phyloP scores from a whole-genome alignment of 2,888 invertebrate species.

The Drosophila dives region DNA sequence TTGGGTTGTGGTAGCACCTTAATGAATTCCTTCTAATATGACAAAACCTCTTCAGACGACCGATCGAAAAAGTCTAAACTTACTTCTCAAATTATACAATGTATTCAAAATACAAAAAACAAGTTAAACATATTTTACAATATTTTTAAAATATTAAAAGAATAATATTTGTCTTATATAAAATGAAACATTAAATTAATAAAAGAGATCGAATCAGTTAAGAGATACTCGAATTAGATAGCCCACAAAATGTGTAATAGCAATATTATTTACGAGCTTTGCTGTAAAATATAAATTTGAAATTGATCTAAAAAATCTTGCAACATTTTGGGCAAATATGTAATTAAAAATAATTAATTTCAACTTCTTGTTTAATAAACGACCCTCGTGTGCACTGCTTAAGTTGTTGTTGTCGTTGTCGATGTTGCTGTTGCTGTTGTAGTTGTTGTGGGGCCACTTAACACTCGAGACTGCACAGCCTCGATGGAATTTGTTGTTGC shows the following conservation, averaged over 20 bases:
- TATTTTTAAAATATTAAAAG: not conserved
- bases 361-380: constrained; percentile 37
- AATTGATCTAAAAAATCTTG: constrained; percentile 15
- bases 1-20: not conserved
- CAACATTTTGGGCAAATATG: constrained; percentile 23
- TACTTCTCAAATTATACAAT: not conserved
- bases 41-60: not conserved
- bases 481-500: constrained; percentile 32
- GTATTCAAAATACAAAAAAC: not conserved
- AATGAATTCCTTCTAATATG: not conserved
- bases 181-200: not conserved
- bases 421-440: not conserved
- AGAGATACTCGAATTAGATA: not conserved
- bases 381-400: constrained; percentile 41
- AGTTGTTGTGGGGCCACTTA: constrained; percentile 42
- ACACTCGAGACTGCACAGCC: constrained; percentile 56
- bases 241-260: not conserved
- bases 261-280: not conserved
- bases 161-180: not conserved
- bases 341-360: constrained; percentile 37
- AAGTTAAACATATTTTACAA: not conserved
- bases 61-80: not conserved
- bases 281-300: not conserved
- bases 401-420: constrained; percentile 9
- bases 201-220: not conserved